These are phyloP conservation scores for Cryptocheilus praepositus DNA, from an alignment of 2,888 invertebrate species.

Conservation along the genomic window DNA sequence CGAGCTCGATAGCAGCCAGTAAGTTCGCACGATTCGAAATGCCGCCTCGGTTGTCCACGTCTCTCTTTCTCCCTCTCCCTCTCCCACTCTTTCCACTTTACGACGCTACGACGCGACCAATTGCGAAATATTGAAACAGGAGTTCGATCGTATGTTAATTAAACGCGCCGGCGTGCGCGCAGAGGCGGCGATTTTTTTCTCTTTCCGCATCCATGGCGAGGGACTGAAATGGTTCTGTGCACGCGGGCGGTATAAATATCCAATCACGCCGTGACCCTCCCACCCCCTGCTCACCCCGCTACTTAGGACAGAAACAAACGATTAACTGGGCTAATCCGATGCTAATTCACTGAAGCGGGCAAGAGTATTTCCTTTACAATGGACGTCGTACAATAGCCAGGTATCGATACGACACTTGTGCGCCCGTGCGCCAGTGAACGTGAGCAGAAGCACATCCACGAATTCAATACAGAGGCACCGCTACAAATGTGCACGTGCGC, in stretches of 20 bases:
- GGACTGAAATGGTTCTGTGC: constrained; percentile 39
- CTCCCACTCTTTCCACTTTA: too few species aligned
- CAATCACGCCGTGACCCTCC: constrained; percentile 26
- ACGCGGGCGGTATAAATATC: constrained; percentile 52
- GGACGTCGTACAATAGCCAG: constrained; percentile 47
- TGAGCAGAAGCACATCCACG: constrained; percentile 13
- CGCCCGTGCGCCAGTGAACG: constrained; percentile 11
- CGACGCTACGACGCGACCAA: constrained; percentile 19
- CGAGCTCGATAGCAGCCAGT: constrained; percentile 1
- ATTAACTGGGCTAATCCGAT: constrained; percentile 68
- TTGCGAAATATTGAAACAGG: constrained; percentile 38
- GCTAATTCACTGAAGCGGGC: constrained; percentile 67
- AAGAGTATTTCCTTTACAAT: constrained; percentile 62
- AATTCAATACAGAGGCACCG: too few species aligned
- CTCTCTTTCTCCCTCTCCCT: neutral
- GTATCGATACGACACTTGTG: too few species aligned
- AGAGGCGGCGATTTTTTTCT: constrained; percentile 42
- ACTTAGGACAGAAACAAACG: constrained; percentile 38
- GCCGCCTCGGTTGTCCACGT: constrained; percentile 23
- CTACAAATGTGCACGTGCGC: constrained; percentile 12
- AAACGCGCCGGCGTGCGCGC: constrained; percentile 41
- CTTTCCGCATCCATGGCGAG: constrained; percentile 7
- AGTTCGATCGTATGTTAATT: constrained; percentile 55
- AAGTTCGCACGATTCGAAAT: constrained; percentile 46
- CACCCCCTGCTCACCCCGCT: neutral